phyloP scores from a whole-genome alignment of 2,888 invertebrate species.

The Panopea generosa region DNA sequence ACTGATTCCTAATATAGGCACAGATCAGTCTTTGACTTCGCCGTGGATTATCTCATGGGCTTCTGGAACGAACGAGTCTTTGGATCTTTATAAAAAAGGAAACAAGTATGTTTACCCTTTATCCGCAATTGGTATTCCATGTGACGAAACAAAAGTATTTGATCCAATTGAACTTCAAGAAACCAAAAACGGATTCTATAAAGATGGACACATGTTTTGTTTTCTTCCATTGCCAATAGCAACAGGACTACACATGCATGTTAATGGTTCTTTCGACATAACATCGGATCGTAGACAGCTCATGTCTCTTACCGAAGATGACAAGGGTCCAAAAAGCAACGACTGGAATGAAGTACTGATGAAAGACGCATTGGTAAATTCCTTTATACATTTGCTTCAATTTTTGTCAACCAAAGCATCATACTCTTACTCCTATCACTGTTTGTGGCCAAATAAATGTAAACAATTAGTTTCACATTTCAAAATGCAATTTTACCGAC shows the following conservation, averaged over 20 bases:
- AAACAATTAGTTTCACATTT: background rate
- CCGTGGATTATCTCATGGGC: constrained; percentile 62
- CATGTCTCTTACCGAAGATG: constrained; percentile 72
- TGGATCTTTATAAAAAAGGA: constrained; percentile 17
- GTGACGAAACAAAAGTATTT: constrained; percentile 9
- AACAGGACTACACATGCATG: constrained; percentile 73
- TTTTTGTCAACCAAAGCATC: constrained; percentile 4
- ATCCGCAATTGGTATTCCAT: constrained; percentile 74
- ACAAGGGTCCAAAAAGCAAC: constrained; percentile 60
- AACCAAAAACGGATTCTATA: constrained; percentile 57
- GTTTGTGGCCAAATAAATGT: background rate
- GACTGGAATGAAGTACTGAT: constrained; percentile 61
- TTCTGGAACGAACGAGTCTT: constrained; percentile 25
- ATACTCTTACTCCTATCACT: background rate
- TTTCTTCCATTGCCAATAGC: constrained; percentile 81
- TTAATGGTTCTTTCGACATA: constrained; percentile 81
- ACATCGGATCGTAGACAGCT: constrained; percentile 78
- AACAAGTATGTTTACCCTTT: constrained; percentile 56
- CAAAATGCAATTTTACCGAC: constrained; percentile 1
- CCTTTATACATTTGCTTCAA: constrained; percentile 47
- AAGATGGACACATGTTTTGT: constrained; percentile 74
- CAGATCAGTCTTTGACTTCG: background rate
- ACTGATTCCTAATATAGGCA: too few species aligned
- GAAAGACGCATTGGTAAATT: constrained; percentile 51
- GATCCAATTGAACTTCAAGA: background rate